phyloP scores from a whole-genome alignment of 2,888 invertebrate genomes.

The Ctenicera cuprea region DNA sequence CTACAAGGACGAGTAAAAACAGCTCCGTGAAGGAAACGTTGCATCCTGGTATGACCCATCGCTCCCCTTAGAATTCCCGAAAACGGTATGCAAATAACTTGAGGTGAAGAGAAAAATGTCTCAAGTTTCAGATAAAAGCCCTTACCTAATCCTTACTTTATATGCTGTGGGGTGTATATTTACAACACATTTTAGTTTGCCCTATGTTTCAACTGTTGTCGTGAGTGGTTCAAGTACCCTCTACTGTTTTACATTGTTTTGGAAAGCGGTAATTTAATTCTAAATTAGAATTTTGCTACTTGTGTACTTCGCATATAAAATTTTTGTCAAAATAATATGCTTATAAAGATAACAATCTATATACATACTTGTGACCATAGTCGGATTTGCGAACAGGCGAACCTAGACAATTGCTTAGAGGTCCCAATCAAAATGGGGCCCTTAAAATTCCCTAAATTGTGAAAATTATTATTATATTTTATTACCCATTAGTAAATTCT shows the following conservation, averaged over 20 bases:
- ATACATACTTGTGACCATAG: too few species aligned
- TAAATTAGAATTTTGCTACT: too few species aligned
- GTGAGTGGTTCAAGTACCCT: background rate
- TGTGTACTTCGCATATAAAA: too few species aligned
- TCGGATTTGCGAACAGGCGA: too few species aligned
- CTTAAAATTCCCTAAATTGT: too few species aligned
- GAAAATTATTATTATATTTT: too few species aligned
- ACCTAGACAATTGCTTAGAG: too few species aligned
- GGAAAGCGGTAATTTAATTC: too few species aligned
- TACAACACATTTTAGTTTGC: slow-evolving; percentile 32
- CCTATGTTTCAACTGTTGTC: slow-evolving; percentile 9
- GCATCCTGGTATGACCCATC: slow-evolving; percentile 36
- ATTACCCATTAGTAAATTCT: too few species aligned
- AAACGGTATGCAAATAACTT: slow-evolving; percentile 48
- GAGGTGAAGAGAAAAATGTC: slow-evolving; percentile 49
- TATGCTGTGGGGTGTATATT: slow-evolving; percentile 44
- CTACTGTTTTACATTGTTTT: background rate
- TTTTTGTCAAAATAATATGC: too few species aligned
- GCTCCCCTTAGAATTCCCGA: slow-evolving; percentile 36
- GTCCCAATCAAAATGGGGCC: too few species aligned
- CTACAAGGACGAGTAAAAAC: slow-evolving; percentile 31
- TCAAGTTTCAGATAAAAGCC: slow-evolving; percentile 52
- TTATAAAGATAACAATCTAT: too few species aligned
- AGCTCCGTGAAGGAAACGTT: slow-evolving; percentile 21
- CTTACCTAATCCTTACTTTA: slow-evolving; percentile 51